Percentiles rank a stretch among this genome's conserved stretches.
Evolutionary conservation across 2,797 vertebrate species (phyloP).

Genomic region (Coregonus ussuriensis): DNA sequence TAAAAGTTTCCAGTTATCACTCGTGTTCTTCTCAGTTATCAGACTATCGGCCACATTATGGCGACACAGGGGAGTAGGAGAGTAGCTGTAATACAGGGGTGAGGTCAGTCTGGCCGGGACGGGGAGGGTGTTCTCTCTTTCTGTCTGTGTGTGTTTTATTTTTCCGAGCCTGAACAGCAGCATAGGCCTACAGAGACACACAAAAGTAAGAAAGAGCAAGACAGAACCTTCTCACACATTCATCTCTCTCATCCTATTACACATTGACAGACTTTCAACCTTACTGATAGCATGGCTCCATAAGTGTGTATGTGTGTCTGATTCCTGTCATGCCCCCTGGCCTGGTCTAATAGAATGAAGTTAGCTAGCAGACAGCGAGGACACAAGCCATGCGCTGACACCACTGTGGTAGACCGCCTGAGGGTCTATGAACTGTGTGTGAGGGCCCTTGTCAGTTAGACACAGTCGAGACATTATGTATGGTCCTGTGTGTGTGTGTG

Average conservation of each 20-base stretch:
- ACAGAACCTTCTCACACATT: constrained; percentile 22
- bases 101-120: constrained; percentile 44
- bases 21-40: constrained; percentile 38
- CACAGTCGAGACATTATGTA: constrained; percentile 50
- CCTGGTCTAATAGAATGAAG: constrained; percentile 64
- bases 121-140: constrained; percentile 18
- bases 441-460: constrained; percentile 47
- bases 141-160: constrained; percentile 11
- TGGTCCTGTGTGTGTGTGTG: constrained; percentile 35
- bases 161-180: not conserved
- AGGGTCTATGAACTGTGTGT: constrained; percentile 53
- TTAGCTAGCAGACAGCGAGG: constrained; percentile 26
- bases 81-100: constrained; percentile 27
- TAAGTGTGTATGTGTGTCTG: constrained; percentile 34
- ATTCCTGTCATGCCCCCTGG: constrained; percentile 52
- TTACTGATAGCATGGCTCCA: constrained; percentile 26
- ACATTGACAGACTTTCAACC: constrained; percentile 11
- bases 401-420: constrained; percentile 68
- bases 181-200: too few relatives aligned
- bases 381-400: constrained; percentile 46
- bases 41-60: constrained; percentile 38
- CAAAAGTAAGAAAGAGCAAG: not conserved
- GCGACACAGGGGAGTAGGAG: constrained; percentile 46
- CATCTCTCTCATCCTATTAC: constrained; percentile 16
- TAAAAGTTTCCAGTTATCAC: constrained; percentile 47